phyloP scores from a whole-genome alignment of 2,113 vertebrate species.

The Pteropus alecto region DNA sequence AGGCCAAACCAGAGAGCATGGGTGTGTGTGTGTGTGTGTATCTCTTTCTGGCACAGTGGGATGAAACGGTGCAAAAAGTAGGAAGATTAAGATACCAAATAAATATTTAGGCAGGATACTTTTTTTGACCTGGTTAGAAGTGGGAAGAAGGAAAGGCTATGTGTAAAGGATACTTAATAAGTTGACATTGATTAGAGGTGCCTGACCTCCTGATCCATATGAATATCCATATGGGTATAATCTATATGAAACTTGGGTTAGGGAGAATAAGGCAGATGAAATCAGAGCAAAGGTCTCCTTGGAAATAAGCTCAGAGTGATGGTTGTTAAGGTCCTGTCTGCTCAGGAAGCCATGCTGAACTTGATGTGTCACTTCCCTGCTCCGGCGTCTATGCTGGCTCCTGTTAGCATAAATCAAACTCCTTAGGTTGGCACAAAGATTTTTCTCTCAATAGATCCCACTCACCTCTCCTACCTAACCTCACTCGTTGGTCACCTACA shows the following conservation, averaged over 20 bases:
- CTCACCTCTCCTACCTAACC: background rate
- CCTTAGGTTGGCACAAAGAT: background rate
- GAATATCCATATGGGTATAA: background rate
- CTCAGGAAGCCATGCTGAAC: background rate
- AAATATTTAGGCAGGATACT: background rate
- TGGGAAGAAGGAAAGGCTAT: background rate
- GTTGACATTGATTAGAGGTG: background rate
- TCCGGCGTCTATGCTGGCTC: background rate
- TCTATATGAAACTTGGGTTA: background rate
- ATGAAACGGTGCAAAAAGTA: background rate
- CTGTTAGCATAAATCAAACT: background rate
- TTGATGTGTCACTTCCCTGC: background rate
- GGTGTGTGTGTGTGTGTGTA: background rate
- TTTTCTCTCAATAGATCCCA: background rate
- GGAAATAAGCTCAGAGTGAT: background rate
- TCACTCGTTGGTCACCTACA: background rate
- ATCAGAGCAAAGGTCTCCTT: background rate
- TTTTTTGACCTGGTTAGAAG: background rate
- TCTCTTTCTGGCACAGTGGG: background rate
- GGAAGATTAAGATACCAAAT: background rate
- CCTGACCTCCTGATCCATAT: background rate
- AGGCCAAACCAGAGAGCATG: background rate
- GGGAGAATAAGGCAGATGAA: background rate
- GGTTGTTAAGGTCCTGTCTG: background rate
- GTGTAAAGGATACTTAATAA: background rate